Percentiles rank a stretch among this genome's conserved stretches.
These are phyloP conservation scores for Oncorhynchus clarkii DNA, from an alignment of 2,113 vertebrate species.

Conservation along the genomic window DNA sequence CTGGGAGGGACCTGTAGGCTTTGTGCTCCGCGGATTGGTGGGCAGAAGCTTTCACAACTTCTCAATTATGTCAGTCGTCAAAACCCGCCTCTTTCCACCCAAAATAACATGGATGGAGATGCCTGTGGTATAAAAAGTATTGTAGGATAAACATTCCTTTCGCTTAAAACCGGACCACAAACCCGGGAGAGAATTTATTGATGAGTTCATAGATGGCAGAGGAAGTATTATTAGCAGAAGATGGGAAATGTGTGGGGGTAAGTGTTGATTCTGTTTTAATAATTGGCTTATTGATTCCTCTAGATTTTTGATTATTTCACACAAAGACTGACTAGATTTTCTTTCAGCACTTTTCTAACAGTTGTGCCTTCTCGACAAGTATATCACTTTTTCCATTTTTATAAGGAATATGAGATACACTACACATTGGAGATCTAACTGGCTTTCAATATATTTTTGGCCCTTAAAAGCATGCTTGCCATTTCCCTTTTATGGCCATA, in stretches of 20 bases:
- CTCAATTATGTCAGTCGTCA: constrained; percentile 26
- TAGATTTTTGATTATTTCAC: not conserved
- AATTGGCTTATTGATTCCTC: not conserved
- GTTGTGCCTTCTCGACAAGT: not conserved
- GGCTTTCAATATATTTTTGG: not conserved
- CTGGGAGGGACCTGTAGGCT: not conserved
- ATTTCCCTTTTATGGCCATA: not conserved
- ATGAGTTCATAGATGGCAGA: constrained; percentile 68
- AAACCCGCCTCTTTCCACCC: constrained; percentile 40
- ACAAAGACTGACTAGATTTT: not conserved
- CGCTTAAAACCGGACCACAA: constrained; percentile 21
- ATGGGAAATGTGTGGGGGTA: constrained; percentile 59
- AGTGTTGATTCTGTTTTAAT: constrained; percentile 35
- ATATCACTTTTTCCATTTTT: too few relatives aligned
- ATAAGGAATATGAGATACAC: too few relatives aligned
- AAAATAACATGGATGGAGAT: constrained; percentile 9
- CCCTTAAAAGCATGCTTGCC: not conserved
- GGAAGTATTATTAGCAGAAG: constrained; percentile 54
- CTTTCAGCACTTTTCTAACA: not conserved
- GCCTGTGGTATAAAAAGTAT: constrained; percentile 30
- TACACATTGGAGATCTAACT: too few relatives aligned
- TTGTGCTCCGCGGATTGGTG: not conserved
- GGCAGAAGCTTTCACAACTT: constrained; percentile 18
- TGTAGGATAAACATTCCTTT: constrained; percentile 12
- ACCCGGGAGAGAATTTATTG: constrained; percentile 14